Conservation (phyloP, 2,797 vertebrate genomes). For the Tauraco hartlaubi region DNA sequence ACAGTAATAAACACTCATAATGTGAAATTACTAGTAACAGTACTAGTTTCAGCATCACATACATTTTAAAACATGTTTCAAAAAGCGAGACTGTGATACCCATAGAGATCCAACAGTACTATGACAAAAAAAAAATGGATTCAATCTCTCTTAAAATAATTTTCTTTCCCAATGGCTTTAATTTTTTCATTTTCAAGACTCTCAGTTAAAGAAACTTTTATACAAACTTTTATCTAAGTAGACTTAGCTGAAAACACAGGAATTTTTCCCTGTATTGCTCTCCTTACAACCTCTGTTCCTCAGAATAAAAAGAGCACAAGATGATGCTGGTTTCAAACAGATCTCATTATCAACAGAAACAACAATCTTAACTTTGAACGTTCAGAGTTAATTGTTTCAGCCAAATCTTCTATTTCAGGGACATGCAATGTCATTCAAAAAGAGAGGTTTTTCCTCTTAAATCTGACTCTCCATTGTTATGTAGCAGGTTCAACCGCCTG, state of each 20-base stretch:
- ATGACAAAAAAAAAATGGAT: not conserved
- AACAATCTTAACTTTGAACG: not conserved
- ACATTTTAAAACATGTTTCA: not conserved
- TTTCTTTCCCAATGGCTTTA: not conserved
- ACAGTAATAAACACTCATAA: not conserved
- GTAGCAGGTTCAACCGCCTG: not conserved
- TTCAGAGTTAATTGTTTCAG: not conserved
- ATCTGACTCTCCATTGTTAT: not conserved
- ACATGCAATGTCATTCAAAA: not conserved
- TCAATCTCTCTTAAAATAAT: not conserved
- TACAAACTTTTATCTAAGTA: not conserved
- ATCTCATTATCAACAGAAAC: not conserved
- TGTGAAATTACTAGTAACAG: not conserved
- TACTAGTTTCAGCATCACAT: not conserved
- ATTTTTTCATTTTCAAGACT: not conserved
- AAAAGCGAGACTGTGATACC: not conserved
- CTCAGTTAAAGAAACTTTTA: not conserved
- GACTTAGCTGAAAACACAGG: not conserved
- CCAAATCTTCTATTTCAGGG: not conserved
- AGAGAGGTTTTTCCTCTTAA: not conserved
- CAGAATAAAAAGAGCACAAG: not conserved
- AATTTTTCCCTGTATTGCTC: fast-evolving
- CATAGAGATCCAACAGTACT: not conserved
- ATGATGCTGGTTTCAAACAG: fast-evolving
- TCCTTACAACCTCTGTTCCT: not conserved